These are phyloP conservation scores for Montipora capricornis DNA, from an alignment of 64 coral and sea anemone species.

Conservation along the genomic window DNA sequence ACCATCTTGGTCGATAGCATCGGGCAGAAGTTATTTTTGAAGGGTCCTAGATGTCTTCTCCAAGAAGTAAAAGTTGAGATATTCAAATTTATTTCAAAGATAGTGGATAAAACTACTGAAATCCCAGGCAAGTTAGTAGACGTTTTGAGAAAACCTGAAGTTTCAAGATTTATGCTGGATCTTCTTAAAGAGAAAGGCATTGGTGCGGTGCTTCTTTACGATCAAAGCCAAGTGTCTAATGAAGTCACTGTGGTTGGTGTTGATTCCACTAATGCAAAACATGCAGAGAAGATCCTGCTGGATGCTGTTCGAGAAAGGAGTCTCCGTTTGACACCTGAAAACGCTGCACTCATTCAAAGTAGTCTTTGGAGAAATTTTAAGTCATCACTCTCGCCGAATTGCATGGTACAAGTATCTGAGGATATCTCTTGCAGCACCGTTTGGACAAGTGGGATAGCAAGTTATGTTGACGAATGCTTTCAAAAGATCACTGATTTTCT, in stretches of 20 bases:
- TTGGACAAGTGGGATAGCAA: conserved; percentile 24
- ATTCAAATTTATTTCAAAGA: conserved; percentile 3
- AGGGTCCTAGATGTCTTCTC: background rate
- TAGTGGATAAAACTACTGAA: background rate
- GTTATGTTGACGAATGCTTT: too few species aligned
- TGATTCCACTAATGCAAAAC: background rate
- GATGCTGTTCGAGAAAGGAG: conserved; percentile 43
- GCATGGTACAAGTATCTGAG: background rate
- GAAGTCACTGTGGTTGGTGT: conserved; percentile 53
- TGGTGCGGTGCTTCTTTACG: conserved; percentile 14
- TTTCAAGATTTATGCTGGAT: background rate
- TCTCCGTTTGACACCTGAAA: conserved; percentile 27
- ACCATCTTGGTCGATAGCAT: background rate
- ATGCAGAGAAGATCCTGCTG: conserved; percentile 37
- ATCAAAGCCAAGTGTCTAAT: conserved; percentile 21
- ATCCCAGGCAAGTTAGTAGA: background rate
- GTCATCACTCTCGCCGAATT: background rate
- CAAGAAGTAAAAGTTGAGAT: conserved; percentile 1
- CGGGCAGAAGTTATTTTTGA: background rate
- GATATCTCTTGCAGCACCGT: conserved; percentile 38
- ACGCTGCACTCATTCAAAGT: background rate
- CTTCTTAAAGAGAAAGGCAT: background rate
- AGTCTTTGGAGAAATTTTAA: conserved; percentile 63
- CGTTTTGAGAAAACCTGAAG: background rate
- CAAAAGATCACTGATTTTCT: too few species aligned